These are phyloP conservation scores for Orthosia cruda DNA, from an alignment of 2,888 invertebrate species.

Conservation along the genomic window DNA sequence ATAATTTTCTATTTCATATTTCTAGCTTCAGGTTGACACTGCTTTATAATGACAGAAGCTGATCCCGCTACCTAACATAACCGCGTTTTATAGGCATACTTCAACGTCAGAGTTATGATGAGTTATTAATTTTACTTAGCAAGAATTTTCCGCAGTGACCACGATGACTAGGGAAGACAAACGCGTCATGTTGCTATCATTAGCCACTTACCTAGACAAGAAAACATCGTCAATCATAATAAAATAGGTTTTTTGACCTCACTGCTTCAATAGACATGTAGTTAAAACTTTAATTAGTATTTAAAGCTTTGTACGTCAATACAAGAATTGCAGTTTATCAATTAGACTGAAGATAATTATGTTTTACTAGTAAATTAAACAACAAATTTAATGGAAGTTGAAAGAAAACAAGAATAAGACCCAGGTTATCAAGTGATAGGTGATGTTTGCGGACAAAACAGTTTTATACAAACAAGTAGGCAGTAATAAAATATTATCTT, in stretches of 20 bases:
- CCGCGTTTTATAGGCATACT: constrained; percentile 32
- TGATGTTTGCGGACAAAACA: constrained; percentile 47
- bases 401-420: constrained; percentile 32
- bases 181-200: constrained; percentile 54
- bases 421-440: constrained; percentile 43
- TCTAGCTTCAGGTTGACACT: constrained; percentile 42
- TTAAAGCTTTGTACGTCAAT: constrained; percentile 10
- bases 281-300: constrained; percentile 25
- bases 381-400: constrained; percentile 9
- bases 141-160: constrained; percentile 46
- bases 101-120: constrained; percentile 20
- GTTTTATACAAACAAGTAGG: constrained; percentile 46
- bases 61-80: constrained; percentile 7
- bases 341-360: constrained; percentile 14
- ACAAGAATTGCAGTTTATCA: constrained; percentile 17
- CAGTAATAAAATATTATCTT: constrained; percentile 34
- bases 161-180: constrained; percentile 38
- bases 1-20: constrained; percentile 52
- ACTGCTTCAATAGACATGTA: constrained; percentile 7
- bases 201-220: constrained; percentile 23
- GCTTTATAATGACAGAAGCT: constrained; percentile 33
- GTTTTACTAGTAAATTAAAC: constrained; percentile 37
- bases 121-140: constrained; percentile 51
- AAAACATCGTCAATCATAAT: constrained; percentile 46
- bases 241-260: constrained; percentile 50